Evolutionary conservation across 1,140 invertebrate species (phyloP).

Genomic region (Neelides sp.): DNA sequence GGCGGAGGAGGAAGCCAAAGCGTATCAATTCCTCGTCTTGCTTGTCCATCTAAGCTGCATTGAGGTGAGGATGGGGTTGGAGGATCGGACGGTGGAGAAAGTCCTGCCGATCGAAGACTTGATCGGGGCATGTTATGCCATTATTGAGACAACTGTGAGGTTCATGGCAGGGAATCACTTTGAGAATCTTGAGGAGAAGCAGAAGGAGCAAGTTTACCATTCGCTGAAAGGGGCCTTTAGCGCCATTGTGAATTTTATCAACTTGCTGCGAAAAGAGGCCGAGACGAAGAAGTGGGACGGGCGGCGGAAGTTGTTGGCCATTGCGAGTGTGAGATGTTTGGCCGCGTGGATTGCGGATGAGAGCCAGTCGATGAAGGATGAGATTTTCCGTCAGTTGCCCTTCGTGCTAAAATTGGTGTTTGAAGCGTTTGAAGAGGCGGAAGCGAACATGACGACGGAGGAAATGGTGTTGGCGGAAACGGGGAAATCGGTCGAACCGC

Average conservation of each 20-base stretch:
- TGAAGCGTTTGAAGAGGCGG: conserved; percentile 54
- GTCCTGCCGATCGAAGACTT: conserved; percentile 60
- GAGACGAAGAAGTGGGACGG: conserved; percentile 28
- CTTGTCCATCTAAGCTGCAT: conserved; percentile 75
- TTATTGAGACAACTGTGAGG: conserved; percentile 65
- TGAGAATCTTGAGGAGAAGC: conserved; percentile 70
- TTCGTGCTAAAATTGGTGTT: conserved; percentile 64
- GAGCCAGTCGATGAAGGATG: conserved; percentile 70
- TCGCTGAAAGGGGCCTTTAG: conserved; percentile 80
- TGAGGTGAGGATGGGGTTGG: conserved; percentile 81
- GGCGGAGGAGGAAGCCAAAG: conserved; percentile 62
- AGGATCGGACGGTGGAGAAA: conserved; percentile 63
- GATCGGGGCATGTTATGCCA: conserved; percentile 65
- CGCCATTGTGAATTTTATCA: conserved; percentile 60
- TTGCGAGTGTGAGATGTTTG: conserved; percentile 67
- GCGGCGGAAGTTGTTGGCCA: conserved; percentile 53
- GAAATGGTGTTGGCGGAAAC: conserved; percentile 34
- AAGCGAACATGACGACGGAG: conserved; percentile 24
- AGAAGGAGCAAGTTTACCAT: conserved; percentile 76
- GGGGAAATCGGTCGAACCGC: conserved; percentile 42
- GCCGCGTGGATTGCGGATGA: conserved; percentile 82
- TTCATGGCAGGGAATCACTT: conserved; percentile 63
- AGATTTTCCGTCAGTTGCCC: conserved; percentile 63
- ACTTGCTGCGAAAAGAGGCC: conserved; percentile 40
- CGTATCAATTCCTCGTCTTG: conserved; percentile 58